Base-by-base conservation (phyloP, 2,888 invertebrate species). In the Vanessa cardui region DNA sequence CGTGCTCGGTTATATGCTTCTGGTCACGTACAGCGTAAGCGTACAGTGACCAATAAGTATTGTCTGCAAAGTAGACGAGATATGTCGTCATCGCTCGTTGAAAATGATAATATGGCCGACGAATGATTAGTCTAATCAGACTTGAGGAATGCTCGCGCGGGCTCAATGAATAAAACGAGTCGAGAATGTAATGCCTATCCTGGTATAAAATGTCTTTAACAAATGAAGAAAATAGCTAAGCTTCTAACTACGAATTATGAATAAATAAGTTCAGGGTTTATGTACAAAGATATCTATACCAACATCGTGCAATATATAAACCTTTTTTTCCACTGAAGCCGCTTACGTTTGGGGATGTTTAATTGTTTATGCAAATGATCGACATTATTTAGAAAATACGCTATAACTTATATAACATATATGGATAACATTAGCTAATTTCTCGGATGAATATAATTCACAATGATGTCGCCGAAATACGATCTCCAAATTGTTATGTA, bases 401-500 rank as follows among this genome's bases (percentile, higher is more conserved):
- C 3, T 39, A 39, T 39, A 8, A 12, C 9, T 39, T 39, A 39
- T 8, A 39, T 3, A 39, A 12, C 39, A 50, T 8, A 50, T 21
- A 15, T 26, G 12, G 15, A 21, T 21, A 21, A 15, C 2, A 26
- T 60, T 20, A 54, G 39, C n/a, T 20, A 33, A 65, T 45, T 26
- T 18, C 15, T 65, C 33, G 39, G n/a, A 61, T 45, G 8, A 61
- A 12, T 8, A 16, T 33, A 16, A n/a, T 26, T 39, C 65, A 66
- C 65, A 44, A 61, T 50, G 61, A 16, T 47, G 60, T 33, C 9
- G 58, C 45, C 44, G 15, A 52, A 39, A n/a, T 21, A 15, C 16
- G 20, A 46, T 61, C 52, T 58, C 18, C 33, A 26, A 64, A 50
- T 52, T 54, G 60, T 61, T 66, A 66, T 61, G 65, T 66, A 66